phyloP scores from a whole-genome alignment of 2,888 invertebrate genomes.

The Melitaea athalia region DNA sequence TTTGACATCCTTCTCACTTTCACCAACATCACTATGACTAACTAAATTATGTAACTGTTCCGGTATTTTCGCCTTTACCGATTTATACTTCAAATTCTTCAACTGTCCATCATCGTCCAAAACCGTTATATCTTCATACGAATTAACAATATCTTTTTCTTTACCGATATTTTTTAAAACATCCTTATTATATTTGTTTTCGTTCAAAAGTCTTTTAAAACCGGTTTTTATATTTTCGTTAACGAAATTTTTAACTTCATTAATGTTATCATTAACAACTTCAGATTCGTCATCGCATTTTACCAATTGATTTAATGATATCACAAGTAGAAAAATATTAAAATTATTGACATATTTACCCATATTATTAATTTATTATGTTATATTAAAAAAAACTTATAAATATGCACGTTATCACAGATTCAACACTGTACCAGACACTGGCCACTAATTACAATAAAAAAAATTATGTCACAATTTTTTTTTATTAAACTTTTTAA shows the following conservation, averaged over 20 bases:
- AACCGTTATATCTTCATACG: slow-evolving; percentile 70
- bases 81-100: slow-evolving; percentile 66
- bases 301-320: background rate
- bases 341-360: slow-evolving; percentile 11
- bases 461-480: background rate
- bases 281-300: slow-evolving; percentile 47
- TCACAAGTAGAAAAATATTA: slow-evolving; percentile 30
- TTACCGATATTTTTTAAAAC: slow-evolving; percentile 53
- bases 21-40: slow-evolving; percentile 44
- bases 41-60: slow-evolving; percentile 43
- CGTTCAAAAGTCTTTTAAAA: slow-evolving; percentile 53
- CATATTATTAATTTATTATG: slow-evolving; percentile 11
- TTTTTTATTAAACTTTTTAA: slow-evolving; percentile 1
- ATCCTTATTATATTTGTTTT: slow-evolving; percentile 55
- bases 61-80: slow-evolving; percentile 52
- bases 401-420: slow-evolving; percentile 5
- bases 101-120: slow-evolving; percentile 63
- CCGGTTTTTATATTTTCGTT: slow-evolving; percentile 47
- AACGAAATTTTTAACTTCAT: slow-evolving; percentile 55
- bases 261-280: slow-evolving; percentile 52
- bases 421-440: background rate
- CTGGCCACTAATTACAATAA: background rate
- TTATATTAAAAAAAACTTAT: background rate
- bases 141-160: slow-evolving; percentile 55
- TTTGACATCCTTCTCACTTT: slow-evolving; percentile 36